phyloP scores from a whole-genome alignment of 2,113 vertebrate genomes.

The Peromyscus californicus region DNA sequence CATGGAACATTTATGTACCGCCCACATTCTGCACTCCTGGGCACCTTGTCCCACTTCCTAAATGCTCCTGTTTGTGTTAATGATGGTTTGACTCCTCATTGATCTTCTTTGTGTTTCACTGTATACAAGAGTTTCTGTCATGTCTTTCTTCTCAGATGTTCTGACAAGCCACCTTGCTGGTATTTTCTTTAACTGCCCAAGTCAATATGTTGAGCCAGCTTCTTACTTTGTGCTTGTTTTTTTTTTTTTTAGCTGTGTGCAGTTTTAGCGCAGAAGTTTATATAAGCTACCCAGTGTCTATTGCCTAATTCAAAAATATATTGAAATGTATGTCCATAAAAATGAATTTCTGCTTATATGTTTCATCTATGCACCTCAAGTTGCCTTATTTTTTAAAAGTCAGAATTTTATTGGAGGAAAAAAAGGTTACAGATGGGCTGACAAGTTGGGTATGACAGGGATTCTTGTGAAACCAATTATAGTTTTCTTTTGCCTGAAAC shows the following conservation, averaged over 20 bases:
- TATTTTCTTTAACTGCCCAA: slow-evolving; percentile 29
- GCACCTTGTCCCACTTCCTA: neutral
- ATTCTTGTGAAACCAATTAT: slow-evolving; percentile 53
- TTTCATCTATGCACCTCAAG: neutral
- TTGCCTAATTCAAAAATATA: neutral
- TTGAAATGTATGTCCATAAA: slow-evolving; percentile 11
- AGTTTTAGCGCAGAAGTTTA: slow-evolving; percentile 6
- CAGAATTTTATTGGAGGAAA: neutral
- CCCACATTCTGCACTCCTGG: neutral
- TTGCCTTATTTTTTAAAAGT: slow-evolving; percentile 27
- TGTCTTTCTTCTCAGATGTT: neutral
- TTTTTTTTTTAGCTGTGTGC: neutral
- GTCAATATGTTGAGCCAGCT: neutral
- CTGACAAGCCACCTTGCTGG: neutral
- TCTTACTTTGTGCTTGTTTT: neutral
- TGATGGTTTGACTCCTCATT: neutral
- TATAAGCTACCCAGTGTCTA: neutral
- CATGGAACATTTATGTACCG: fast-evolving
- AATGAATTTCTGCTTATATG: neutral
- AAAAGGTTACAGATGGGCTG: slow-evolving; percentile 41
- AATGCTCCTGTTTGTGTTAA: neutral
- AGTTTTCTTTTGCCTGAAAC: slow-evolving; percentile 43
- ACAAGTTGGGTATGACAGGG: neutral
- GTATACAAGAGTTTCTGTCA: neutral
- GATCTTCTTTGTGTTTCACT: neutral